Conservation (phyloP, 2,888 invertebrate species). For the Papilio gigon region DNA sequence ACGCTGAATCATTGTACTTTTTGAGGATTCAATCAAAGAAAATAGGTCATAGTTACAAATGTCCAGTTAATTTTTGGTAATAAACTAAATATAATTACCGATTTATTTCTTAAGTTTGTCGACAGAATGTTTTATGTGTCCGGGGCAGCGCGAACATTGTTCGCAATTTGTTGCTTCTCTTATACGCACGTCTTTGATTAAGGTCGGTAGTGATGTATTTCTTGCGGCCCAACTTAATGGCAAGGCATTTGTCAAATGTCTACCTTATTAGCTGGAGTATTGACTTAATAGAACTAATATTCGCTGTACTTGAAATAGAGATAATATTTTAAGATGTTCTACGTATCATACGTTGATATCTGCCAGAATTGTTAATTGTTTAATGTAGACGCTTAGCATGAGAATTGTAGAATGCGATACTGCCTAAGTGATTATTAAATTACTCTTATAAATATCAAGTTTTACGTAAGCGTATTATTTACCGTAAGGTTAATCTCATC, state of each 20-base stretch:
- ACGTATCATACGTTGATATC: constrained; percentile 35
- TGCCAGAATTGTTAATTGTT: too few relatives aligned
- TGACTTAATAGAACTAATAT: constrained; percentile 74
- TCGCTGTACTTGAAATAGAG: constrained; percentile 50
- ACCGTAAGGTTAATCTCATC: neutral
- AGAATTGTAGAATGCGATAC: too few relatives aligned
- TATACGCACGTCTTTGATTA: constrained; percentile 78
- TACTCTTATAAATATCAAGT: neutral
- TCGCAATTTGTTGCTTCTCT: constrained; percentile 54
- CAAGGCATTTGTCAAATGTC: constrained; percentile 80
- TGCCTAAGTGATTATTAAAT: too few relatives aligned
- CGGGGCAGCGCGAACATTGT: neutral
- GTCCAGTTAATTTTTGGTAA: neutral
- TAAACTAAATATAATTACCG: neutral
- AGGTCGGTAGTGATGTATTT: constrained; percentile 78
- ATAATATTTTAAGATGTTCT: neutral
- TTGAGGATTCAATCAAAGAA: neutral
- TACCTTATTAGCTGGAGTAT: constrained; percentile 78
- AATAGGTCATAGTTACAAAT: too few relatives aligned
- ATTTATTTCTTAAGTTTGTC: neutral
- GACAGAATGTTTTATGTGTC: constrained; percentile 48
- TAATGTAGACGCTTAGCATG: too few relatives aligned
- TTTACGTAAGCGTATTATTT: neutral
- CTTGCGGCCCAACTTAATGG: constrained; percentile 79
- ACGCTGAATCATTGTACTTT: neutral